Conservation (phyloP, 1,140 invertebrate genomes). For the Trachymyrmex cornetzi region DNA sequence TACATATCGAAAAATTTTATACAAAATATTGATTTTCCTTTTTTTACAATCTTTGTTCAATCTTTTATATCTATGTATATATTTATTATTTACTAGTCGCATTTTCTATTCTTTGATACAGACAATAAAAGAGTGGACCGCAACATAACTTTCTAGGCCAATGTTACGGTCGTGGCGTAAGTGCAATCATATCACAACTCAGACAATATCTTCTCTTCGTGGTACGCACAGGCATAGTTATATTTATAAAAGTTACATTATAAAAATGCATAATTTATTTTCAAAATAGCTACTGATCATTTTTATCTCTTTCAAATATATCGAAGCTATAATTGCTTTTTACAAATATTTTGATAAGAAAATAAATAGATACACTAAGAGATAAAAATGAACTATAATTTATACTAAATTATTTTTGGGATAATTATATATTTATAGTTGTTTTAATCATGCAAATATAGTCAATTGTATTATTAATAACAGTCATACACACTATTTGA, state of each 20-base stretch:
- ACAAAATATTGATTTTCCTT: not conserved
- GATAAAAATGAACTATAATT: too few species aligned
- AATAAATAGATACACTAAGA: too few species aligned
- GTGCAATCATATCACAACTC: conserved; percentile 20
- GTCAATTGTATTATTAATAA: too few species aligned
- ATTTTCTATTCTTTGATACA: not conserved
- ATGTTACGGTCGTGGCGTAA: conserved; percentile 45
- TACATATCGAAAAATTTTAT: not conserved
- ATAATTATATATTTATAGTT: too few species aligned
- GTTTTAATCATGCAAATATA: too few species aligned
- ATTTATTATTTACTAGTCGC: not conserved
- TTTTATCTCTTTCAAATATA: not conserved
- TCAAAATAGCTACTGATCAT: not conserved
- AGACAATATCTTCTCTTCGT: conserved; percentile 13
- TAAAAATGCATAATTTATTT: not conserved
- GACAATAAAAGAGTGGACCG: not conserved
- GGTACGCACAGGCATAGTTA: not conserved
- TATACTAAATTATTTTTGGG: too few species aligned
- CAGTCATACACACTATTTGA: too few species aligned
- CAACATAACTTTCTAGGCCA: conserved; percentile 44
- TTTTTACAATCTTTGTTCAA: not conserved
- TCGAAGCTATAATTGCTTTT: not conserved
- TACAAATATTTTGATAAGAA: not conserved
- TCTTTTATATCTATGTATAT: not conserved
- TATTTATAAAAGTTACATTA: conserved; percentile 7